phyloP scores from a whole-genome alignment of 2,113 vertebrate genomes.

The Microtus pennsylvanicus region DNA sequence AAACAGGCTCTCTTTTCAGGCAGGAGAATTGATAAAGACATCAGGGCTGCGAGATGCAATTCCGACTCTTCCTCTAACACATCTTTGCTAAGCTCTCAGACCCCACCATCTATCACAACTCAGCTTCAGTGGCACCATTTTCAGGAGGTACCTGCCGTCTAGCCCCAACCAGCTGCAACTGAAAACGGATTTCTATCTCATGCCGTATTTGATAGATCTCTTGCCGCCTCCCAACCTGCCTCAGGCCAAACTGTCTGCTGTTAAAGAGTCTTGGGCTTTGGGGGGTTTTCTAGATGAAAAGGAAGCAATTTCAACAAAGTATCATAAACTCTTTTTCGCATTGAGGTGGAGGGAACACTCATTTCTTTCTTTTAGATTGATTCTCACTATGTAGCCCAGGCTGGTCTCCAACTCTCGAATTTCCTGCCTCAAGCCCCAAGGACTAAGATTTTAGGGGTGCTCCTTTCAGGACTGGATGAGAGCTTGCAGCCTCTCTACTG shows the following conservation, averaged over 20 bases:
- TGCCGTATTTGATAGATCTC: background rate
- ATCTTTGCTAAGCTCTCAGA: background rate
- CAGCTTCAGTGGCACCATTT: background rate
- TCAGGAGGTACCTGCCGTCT: constrained; percentile 2
- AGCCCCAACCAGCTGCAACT: background rate
- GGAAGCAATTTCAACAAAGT: background rate
- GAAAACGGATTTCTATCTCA: constrained; percentile 25
- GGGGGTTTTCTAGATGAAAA: background rate
- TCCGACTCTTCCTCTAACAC: background rate
- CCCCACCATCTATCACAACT: background rate
- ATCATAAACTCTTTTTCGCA: background rate
- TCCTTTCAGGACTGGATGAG: background rate
- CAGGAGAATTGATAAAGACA: background rate
- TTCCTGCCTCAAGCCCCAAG: background rate
- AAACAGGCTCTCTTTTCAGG: background rate
- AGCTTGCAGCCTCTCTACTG: background rate
- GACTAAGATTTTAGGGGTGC: background rate
- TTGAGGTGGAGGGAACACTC: background rate
- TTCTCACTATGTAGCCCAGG: background rate
- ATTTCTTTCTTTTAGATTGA: background rate
- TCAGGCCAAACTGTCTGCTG: background rate
- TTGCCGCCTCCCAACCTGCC: background rate
- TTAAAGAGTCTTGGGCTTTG: background rate
- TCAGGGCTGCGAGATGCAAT: background rate
- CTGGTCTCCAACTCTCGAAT: background rate